A percentile compares a stretch with the other conserved stretches of the same genome.
These are phyloP conservation scores for Muscina levida DNA, from an alignment of 2,888 invertebrate genomes.

Conservation along the genomic window DNA sequence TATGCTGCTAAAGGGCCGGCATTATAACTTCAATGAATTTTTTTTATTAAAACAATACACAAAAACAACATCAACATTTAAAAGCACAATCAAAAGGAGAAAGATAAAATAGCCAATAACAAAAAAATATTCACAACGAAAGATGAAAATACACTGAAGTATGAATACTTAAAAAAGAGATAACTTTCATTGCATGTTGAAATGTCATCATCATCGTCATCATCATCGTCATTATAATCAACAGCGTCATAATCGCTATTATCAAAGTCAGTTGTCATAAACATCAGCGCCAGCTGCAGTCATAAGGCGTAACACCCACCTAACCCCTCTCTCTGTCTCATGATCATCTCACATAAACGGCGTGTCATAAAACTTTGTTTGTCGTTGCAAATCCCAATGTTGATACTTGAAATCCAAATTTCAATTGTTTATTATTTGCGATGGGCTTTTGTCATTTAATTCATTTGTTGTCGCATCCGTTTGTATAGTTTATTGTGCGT, in stretches of 20 bases:
- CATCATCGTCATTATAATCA: too few species aligned
- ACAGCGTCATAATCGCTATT: conserved; percentile 13
- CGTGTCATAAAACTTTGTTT: too few species aligned
- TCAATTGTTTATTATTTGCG: background rate
- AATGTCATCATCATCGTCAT: conserved; percentile 50
- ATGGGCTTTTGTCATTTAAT: background rate
- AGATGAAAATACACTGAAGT: too few species aligned
- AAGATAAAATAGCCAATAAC: too few species aligned
- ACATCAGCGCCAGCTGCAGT: background rate
- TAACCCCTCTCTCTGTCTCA: too few species aligned
- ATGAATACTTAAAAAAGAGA: conserved; percentile 26
- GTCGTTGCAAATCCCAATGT: too few species aligned
- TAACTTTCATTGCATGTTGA: conserved; percentile 60
- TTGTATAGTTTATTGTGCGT: background rate
- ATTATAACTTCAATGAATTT: background rate
- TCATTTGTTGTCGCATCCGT: background rate
- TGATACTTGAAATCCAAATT: background rate
- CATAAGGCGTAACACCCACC: too few species aligned
- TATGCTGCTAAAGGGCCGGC: background rate
- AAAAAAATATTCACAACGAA: too few species aligned
- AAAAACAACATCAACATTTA: background rate
- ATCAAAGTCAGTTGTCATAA: conserved; percentile 38
- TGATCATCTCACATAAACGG: too few species aligned
- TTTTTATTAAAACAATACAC: background rate
- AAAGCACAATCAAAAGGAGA: background rate